phyloP scores from a whole-genome alignment of 1,140 invertebrate genomes.

The Halictus rubicundus region DNA sequence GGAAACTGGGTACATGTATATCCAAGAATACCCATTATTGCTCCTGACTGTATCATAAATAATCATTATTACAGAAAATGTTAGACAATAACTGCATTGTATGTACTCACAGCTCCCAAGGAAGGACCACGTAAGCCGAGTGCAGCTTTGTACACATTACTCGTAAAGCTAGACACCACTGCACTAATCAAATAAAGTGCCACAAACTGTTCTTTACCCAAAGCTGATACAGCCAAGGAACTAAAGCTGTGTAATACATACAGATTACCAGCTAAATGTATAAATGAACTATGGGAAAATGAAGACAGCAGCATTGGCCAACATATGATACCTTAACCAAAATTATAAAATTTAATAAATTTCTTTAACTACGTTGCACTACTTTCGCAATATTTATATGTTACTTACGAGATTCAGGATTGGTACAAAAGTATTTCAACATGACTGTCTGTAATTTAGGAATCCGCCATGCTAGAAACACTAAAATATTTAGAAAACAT shows the following conservation, averaged over 20 bases:
- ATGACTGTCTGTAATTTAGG: conserved; percentile 87
- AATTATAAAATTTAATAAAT: conserved; percentile 43
- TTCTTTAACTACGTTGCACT: background rate
- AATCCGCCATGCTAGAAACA: conserved; percentile 92
- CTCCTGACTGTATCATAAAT: conserved; percentile 89
- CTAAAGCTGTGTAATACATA: conserved; percentile 94
- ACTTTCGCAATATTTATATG: background rate
- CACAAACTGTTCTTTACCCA: conserved; percentile 96
- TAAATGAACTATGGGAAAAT: conserved; percentile 94
- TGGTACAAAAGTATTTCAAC: conserved; percentile 92
- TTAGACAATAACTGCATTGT: background rate
- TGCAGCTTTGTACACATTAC: conserved; percentile 89
- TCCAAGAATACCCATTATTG: conserved; percentile 93
- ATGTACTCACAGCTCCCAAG: conserved; percentile 92
- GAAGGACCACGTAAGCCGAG: conserved; percentile 86
- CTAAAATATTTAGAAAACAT: conserved; percentile 88
- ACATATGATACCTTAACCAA: conserved; percentile 84
- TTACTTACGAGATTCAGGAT: conserved; percentile 87
- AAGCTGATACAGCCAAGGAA: conserved; percentile 84
- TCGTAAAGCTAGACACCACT: conserved; percentile 92
- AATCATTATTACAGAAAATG: conserved; percentile 5
- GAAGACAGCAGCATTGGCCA: conserved; percentile 95
- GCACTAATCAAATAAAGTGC: conserved; percentile 94
- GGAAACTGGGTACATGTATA: conserved; percentile 94
- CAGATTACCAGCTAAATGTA: conserved; percentile 97